phyloP scores from a whole-genome alignment of 2,888 invertebrate species.

The Mesorhabditis sp. region DNA sequence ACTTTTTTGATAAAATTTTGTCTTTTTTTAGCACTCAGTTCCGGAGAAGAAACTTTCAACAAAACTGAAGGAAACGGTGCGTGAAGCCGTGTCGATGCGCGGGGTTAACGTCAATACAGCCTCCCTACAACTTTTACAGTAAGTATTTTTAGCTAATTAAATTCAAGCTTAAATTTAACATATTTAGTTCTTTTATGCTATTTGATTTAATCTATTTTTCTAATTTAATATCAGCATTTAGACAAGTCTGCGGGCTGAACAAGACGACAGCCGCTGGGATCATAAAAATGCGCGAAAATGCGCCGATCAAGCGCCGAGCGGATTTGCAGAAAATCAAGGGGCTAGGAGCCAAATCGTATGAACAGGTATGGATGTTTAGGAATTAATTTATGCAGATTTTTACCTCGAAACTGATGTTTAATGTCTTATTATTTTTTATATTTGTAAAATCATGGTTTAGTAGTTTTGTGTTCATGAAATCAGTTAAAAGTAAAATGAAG shows the following conservation, averaged over 20 bases:
- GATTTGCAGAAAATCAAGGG: conserved; percentile 76
- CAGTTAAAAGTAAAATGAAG: too few relatives aligned
- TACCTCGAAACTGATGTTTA: background rate
- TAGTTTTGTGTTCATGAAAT: too few relatives aligned
- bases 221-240: conserved; percentile 56
- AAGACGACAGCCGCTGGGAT: conserved; percentile 75
- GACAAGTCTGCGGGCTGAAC: conserved; percentile 79
- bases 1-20: too few relatives aligned
- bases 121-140: conserved; percentile 77
- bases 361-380: conserved; percentile 65
- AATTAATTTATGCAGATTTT: conserved; percentile 17
- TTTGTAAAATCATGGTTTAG: too few relatives aligned
- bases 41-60: conserved; percentile 72
- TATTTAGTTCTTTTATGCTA: background rate
- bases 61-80: conserved; percentile 76
- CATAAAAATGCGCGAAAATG: conserved; percentile 73
- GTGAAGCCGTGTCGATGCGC: conserved; percentile 86
- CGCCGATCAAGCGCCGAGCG: conserved; percentile 71
- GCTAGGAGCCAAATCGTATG: conserved; percentile 78
- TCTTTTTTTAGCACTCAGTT: conserved; percentile 74
- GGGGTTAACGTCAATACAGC: conserved; percentile 87
- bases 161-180: too few relatives aligned
- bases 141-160: conserved; percentile 31
- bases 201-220: background rate
- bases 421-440: background rate